phyloP scores from a whole-genome alignment of 2,888 invertebrate species.

The Nycteola revayana region DNA sequence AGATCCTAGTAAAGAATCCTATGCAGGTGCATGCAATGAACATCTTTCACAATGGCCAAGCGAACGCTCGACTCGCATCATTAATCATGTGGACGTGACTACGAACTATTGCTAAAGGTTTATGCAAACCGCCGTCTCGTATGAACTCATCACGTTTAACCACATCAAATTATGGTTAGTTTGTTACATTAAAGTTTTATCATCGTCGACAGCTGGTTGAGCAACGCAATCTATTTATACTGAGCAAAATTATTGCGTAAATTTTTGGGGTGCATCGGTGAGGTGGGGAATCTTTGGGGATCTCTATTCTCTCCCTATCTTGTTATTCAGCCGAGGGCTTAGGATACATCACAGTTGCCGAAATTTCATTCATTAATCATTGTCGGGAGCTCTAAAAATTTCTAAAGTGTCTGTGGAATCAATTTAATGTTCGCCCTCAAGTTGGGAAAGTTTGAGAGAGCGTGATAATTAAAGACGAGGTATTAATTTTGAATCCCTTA shows the following conservation, averaged over 20 bases:
- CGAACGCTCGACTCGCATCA: constrained; percentile 48
- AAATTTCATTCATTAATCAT: constrained; percentile 79
- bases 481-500: constrained; percentile 60
- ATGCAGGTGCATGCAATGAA: constrained; percentile 36
- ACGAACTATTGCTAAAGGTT: constrained; percentile 58
- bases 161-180: constrained; percentile 59
- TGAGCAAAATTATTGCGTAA: constrained; percentile 56
- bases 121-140: constrained; percentile 53
- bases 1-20: constrained; percentile 28
- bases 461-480: constrained; percentile 72
- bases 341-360: constrained; percentile 56
- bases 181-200: constrained; percentile 44
- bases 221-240: constrained; percentile 65
- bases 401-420: constrained; percentile 72
- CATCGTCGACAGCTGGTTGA: constrained; percentile 53
- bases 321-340: constrained; percentile 48
- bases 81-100: constrained; percentile 63
- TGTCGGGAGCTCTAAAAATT: constrained; percentile 76
- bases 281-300: constrained; percentile 33
- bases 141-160: constrained; percentile 67
- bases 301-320: constrained; percentile 61
- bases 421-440: constrained; percentile 70
- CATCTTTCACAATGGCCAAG: constrained; percentile 50
- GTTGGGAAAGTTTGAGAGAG: constrained; percentile 60
- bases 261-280: constrained; percentile 44